Evolutionary conservation across 1,140 invertebrate species (phyloP).

Genomic region (Leptopilina boulardi): DNA sequence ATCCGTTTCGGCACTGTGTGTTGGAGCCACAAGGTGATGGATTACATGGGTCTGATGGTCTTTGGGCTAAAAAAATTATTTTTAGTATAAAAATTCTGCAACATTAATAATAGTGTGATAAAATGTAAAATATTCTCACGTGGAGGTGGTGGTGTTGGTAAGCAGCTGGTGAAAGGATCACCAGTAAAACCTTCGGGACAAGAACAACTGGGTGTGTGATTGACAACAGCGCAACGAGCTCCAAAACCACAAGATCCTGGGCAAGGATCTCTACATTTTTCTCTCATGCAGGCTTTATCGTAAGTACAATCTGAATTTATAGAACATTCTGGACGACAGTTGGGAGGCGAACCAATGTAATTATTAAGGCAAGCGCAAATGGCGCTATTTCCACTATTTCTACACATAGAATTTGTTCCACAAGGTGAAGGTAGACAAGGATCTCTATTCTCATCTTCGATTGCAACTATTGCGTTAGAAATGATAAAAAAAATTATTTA

Average conservation of each 20-base stretch:
- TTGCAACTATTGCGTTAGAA: slow-evolving; percentile 44
- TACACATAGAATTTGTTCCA: slow-evolving; percentile 82
- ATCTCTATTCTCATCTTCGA: slow-evolving; percentile 55
- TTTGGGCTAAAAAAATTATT: background rate
- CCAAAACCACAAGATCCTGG: slow-evolving; percentile 84
- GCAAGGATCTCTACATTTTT: slow-evolving; percentile 86
- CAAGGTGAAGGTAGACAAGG: slow-evolving; percentile 81
- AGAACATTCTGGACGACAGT: slow-evolving; percentile 84
- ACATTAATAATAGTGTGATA: background rate
- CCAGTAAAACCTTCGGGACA: slow-evolving; percentile 82
- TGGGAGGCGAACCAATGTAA: slow-evolving; percentile 82
- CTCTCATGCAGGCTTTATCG: slow-evolving; percentile 81
- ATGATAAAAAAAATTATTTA: slow-evolving; percentile 35
- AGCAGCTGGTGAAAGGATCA: slow-evolving; percentile 83
- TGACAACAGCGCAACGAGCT: slow-evolving; percentile 82
- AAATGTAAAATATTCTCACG: background rate
- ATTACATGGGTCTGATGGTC: slow-evolving; percentile 74
- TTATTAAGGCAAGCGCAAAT: slow-evolving; percentile 81
- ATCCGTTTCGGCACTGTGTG: slow-evolving; percentile 79
- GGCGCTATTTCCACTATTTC: slow-evolving; percentile 63
- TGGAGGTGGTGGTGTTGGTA: slow-evolving; percentile 54
- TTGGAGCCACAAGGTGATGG: slow-evolving; percentile 83
- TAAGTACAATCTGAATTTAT: slow-evolving; percentile 82
- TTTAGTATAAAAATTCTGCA: too few species aligned
- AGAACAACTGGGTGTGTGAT: slow-evolving; percentile 84